Evolutionary conservation across 37 sponge, comb jelly and placozoan species (phyloP).

Genomic region (Theonella swinhoei): DNA sequence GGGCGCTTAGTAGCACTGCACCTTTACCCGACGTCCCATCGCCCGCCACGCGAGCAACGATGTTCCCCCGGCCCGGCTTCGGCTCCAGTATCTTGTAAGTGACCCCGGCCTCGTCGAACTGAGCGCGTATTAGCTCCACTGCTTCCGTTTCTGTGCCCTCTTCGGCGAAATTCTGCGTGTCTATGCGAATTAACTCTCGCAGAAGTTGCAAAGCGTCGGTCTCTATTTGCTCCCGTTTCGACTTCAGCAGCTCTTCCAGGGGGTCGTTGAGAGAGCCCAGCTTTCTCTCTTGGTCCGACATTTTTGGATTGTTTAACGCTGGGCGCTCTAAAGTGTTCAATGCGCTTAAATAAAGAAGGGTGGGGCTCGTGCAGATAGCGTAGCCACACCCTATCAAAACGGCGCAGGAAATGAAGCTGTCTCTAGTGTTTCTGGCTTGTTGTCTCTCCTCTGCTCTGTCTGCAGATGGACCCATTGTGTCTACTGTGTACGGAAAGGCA

Average conservation of each 20-base stretch:
- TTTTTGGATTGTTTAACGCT: background rate
- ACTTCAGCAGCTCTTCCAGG: constrained; percentile 28
- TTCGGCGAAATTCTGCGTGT: constrained; percentile 82
- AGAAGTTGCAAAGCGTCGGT: constrained; percentile 61
- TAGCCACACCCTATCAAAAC: too few relatives aligned
- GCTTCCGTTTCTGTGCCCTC: constrained; percentile 72
- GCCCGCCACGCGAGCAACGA: constrained; percentile 75
- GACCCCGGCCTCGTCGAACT: constrained; percentile 62
- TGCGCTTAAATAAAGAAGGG: background rate
- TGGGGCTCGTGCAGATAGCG: background rate
- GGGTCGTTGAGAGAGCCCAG: too few relatives aligned
- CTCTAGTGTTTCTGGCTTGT: too few relatives aligned
- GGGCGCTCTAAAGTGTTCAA: background rate
- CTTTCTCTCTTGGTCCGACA: too few relatives aligned
- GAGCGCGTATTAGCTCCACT: constrained; percentile 42
- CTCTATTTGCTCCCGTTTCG: constrained; percentile 55
- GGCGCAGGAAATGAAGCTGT: background rate
- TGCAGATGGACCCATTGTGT: constrained; percentile 14
- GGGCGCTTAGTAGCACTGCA: constrained; percentile 71
- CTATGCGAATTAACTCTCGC: constrained; percentile 61
- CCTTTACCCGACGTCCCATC: constrained; percentile 63
- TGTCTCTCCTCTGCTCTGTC: background rate
- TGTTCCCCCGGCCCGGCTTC: constrained; percentile 80
- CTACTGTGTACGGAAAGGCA: constrained; percentile 21
- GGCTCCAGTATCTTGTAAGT: constrained; percentile 66